Base-by-base conservation (phyloP, 2,888 invertebrate genomes). In the Prosopocoilus inquinatus region DNA sequence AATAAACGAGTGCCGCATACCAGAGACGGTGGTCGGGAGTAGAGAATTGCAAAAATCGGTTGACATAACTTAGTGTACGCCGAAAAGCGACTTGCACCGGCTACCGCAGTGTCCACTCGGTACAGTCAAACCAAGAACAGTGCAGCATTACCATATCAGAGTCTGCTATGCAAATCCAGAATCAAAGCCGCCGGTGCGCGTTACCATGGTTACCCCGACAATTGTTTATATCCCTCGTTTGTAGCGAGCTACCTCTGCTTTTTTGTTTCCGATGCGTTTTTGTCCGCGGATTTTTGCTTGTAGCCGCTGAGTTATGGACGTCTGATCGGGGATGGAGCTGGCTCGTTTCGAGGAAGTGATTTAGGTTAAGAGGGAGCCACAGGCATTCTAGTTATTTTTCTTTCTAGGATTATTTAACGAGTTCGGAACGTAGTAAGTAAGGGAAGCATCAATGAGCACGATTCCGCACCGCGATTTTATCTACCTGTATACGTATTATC, bases 171-270 rank as follows among this genome's bases (percentile, higher is more conserved):
- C 75, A 75, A 75, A 75, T 75, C 71, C 67, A 66, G 69, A 72
- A 72, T 74, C 74, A 73, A 75, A 75, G 74, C 73, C 65, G 73
- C 74, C 74, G 75, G 71, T 64, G 70, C 68, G 66, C 71, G 71
- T 71, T 71, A 70, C 73, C 70, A 72, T 71, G 71, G 72, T 70
- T 70, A 70, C 70, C 65, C 67, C 69, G 68, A 67, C 72, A 73
- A 74, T 74, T 74, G 73, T 74, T 74, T 74, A 74, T 74, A 72
- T 72, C 71, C 71, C 73, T 74, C 74, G 74, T 74, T 74, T 73
- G 73, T 72, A 71, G 72, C 70, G 69, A 71, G 72, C 71, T 68
- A 60, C 56, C 67, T 64, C 52, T 50, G 39, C 71, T 70, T 67
- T 70, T 70, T 57, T 70, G 65, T 69, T 66, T 67, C 65, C 66